A percentile compares a stretch with the other conserved stretches of the same genome.
phyloP scores from a whole-genome alignment of 2,888 invertebrate species.

The Meandrusa payeni region DNA sequence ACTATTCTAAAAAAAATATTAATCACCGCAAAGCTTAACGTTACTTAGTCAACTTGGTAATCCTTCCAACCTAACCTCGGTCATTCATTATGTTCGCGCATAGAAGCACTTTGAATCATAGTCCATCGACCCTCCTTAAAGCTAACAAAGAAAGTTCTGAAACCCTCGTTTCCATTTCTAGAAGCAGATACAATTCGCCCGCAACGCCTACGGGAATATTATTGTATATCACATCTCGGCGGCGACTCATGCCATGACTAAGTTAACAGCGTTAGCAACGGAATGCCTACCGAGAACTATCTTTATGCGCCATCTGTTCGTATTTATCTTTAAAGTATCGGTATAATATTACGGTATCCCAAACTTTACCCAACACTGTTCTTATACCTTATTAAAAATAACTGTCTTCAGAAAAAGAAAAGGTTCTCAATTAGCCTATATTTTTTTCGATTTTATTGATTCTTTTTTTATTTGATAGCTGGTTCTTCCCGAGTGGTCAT shows the following conservation, averaged over 20 bases:
- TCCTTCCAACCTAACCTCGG: too few species aligned
- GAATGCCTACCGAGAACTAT: conserved; percentile 10
- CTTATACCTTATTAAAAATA: too few species aligned
- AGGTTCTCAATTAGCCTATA: too few species aligned
- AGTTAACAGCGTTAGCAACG: conserved; percentile 34
- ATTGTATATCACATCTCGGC: conserved; percentile 56
- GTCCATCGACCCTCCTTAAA: conserved; percentile 26
- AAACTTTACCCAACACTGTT: too few species aligned
- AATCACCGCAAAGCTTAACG: too few species aligned
- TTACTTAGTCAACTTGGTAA: too few species aligned
- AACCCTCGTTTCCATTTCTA: conserved; percentile 60
- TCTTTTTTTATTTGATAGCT: too few species aligned
- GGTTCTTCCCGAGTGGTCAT: too few species aligned
- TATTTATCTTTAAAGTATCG: conserved; percentile 24
- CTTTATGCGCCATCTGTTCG: conserved; percentile 25
- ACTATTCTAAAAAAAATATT: too few species aligned
- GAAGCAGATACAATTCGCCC: conserved; percentile 51
- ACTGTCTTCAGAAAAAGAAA: too few species aligned
- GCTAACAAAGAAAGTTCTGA: conserved; percentile 52
- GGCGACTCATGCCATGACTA: conserved; percentile 50
- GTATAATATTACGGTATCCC: too few species aligned
- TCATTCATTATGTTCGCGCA: conserved; percentile 11
- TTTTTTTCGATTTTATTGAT: too few species aligned
- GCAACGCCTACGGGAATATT: conserved; percentile 57
- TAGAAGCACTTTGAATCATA: conserved; percentile 25